Evolutionary conservation across 2,113 vertebrate genomes (phyloP), one percentile per base, ranked within the genome.

Genomic region (Lophochroa leadbeateri): DNA sequence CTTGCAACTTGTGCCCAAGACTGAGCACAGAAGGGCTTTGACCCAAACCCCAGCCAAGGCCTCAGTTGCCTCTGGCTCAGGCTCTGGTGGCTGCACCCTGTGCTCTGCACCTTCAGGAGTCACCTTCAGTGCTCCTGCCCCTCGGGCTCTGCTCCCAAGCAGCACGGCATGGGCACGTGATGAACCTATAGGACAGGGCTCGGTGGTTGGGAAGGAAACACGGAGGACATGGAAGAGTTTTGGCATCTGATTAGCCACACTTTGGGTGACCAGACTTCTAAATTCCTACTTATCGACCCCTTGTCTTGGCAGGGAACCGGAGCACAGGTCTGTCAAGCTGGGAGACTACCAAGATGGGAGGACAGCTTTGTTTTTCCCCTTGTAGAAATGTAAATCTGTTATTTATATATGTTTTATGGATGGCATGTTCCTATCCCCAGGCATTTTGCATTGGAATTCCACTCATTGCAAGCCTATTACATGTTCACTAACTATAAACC

Each of bases 401-500:
- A 91, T 94, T 96, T 96, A 91, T 91, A 86, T 96, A 88, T 95
- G 76, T 95, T 88, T 96, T 93, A 97, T 82, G 90, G 96, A 96
- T 96, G 96, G 95, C 94, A 98, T 97, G 98, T 98, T 98, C 98
- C 97, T 98, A 97, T 98, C 98, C 98, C 90, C 95, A 33, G 98
- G 98, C 98, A 55, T 92, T 98, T 97, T 94, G 86, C 98, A 98
- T 98, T 98, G 98, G 98, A 98, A 98, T 98, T 98, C 98, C 96
- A 95, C 96, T 98, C 97, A 75, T 97, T 98, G 97, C 97, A 97
- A 98, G 92, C 95, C 97, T 95, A 98, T 98, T 98, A 98, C 97
- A 97, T 86, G 97, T 98, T 98, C 92, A 84, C 98, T 98, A 98
- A 98, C 98, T 98, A 98, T 98, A 98, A 98, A 98, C 98, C 97